phyloP scores from a whole-genome alignment of 2,113 vertebrate genomes.

The Halcyon malimbica region DNA sequence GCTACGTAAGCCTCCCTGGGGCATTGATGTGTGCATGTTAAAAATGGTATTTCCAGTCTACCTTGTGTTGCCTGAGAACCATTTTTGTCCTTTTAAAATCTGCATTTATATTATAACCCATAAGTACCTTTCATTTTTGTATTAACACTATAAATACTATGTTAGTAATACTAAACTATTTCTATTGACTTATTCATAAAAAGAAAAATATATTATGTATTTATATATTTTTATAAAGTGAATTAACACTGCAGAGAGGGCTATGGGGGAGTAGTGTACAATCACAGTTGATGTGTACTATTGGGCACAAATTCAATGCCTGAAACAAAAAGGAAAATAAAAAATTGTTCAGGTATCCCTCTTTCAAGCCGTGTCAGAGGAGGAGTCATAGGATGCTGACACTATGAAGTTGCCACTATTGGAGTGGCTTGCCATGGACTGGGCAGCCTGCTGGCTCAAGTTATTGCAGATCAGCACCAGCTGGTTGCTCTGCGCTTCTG shows the following conservation, averaged over 20 bases:
- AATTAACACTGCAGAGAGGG: slow-evolving; percentile 65
- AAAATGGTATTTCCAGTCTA: slow-evolving; percentile 49
- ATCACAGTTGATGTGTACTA: slow-evolving; percentile 55
- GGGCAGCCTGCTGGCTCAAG: slow-evolving; percentile 84
- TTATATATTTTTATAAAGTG: slow-evolving; percentile 79
- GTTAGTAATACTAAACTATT: slow-evolving; percentile 82
- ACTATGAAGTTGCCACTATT: slow-evolving; percentile 81
- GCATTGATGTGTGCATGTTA: slow-evolving; percentile 26
- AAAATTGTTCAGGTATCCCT: neutral
- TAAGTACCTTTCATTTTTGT: slow-evolving; percentile 64
- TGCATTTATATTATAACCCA: slow-evolving; percentile 69
- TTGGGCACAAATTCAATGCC: neutral
- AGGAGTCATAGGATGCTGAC: slow-evolving; percentile 85
- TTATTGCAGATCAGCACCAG: slow-evolving; percentile 86
- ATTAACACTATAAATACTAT: slow-evolving; percentile 79
- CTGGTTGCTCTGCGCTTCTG: slow-evolving; percentile 87
- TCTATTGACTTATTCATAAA: slow-evolving; percentile 76
- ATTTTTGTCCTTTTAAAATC: slow-evolving; percentile 68
- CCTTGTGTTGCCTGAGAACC: slow-evolving; percentile 73
- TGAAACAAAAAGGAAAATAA: neutral
- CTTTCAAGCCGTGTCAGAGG: slow-evolving; percentile 80
- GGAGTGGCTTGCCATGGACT: slow-evolving; percentile 79
- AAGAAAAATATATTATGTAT: slow-evolving; percentile 81
- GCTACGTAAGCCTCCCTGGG: slow-evolving; percentile 23
- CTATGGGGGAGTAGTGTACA: slow-evolving; percentile 18